These are phyloP conservation scores for Onthophagus sagittarius DNA, from an alignment of 2,888 invertebrate species.

Conservation along the genomic window DNA sequence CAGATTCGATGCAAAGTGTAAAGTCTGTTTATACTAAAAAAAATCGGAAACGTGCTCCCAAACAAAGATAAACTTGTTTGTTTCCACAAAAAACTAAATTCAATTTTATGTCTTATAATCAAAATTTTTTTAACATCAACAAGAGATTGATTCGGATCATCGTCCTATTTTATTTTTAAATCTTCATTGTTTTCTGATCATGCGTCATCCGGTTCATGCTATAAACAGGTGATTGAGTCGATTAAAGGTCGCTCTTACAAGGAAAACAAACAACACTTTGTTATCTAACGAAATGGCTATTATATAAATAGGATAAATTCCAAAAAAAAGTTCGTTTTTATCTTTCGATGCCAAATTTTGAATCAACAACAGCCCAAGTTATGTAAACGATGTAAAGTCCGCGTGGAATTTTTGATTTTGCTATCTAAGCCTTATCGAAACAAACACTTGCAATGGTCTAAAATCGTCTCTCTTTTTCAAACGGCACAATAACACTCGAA, in stretches of 20 bases:
- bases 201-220: neutral
- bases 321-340: neutral
- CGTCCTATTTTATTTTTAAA: neutral
- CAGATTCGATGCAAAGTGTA: neutral
- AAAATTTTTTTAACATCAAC: no score
- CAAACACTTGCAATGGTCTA: neutral
- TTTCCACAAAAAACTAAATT: neutral
- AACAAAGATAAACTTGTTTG: neutral
- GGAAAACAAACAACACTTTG: neutral
- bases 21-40: slow-evolving; percentile 1
- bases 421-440: neutral
- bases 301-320: neutral
- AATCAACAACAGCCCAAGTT: neutral
- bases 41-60: neutral
- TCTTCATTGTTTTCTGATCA: neutral
- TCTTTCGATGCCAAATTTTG: neutral
- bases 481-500: no score
- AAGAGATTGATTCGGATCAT: no score
- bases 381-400: neutral
- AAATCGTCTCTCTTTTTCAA: neutral
- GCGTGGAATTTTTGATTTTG: neutral
- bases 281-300: neutral
- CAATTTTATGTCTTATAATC: neutral
- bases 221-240: neutral
- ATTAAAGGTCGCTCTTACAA: neutral